These are phyloP conservation scores for Sebastes paucispinis DNA, from an alignment of 2,797 vertebrate species.

Conservation along the genomic window DNA sequence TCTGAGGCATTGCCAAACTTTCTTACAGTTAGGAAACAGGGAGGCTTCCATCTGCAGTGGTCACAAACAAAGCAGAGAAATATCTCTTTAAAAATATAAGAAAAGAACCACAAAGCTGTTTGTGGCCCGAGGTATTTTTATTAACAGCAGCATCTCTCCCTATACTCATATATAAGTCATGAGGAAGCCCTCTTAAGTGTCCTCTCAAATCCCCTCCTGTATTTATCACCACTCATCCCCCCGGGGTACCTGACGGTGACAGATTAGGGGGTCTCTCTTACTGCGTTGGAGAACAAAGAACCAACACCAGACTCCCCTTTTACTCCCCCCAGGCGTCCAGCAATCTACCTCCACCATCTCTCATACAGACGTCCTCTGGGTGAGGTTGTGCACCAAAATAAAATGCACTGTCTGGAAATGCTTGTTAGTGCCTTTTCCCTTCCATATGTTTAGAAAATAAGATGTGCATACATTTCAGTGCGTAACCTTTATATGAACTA, in stretches of 20 bases:
- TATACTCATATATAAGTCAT: conserved; percentile 81
- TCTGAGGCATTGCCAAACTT: not conserved
- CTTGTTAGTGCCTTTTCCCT: conserved; percentile 28
- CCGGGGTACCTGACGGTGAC: conserved; percentile 66
- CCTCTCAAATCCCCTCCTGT: conserved; percentile 65
- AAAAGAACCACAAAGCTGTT: conserved; percentile 28
- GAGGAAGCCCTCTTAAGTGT: conserved; percentile 69
- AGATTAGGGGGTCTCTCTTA: conserved; percentile 64
- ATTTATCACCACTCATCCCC: conserved; percentile 69
- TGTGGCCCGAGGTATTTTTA: conserved; percentile 40
- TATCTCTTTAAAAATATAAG: not conserved
- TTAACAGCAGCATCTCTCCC: conserved; percentile 45
- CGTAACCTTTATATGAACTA: not conserved
- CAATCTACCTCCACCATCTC: conserved; percentile 27
- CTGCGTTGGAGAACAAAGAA: conserved; percentile 69
- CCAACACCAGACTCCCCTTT: conserved; percentile 47
- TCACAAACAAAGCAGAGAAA: conserved; percentile 18
- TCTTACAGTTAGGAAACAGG: not conserved
- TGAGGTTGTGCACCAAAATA: conserved; percentile 26
- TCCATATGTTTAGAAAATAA: not conserved
- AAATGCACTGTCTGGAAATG: conserved; percentile 37
- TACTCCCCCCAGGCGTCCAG: conserved; percentile 20
- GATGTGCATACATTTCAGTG: not conserved
- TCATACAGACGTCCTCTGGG: conserved; percentile 23
- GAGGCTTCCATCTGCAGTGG: not conserved